Conservation (phyloP, 2,888 invertebrate species). For the Sepioteuthis lessoniana region DNA sequence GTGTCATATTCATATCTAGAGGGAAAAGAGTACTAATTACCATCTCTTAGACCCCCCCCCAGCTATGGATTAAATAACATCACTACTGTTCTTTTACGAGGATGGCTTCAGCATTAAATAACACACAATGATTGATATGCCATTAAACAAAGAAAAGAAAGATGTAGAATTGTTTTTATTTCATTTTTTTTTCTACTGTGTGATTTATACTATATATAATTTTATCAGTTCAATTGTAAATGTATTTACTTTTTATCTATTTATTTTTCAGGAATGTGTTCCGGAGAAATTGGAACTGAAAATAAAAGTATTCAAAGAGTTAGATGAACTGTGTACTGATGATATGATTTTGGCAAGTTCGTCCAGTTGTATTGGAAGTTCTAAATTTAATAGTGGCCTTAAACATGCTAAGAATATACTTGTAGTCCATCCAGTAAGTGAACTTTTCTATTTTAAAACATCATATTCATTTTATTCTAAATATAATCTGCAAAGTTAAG, state of each 20-base stretch:
- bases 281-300: slow-evolving; percentile 92
- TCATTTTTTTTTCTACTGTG: too few relatives aligned
- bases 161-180: too few relatives aligned
- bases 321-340: slow-evolving; percentile 81
- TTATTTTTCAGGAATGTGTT: slow-evolving; percentile 85
- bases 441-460: neutral
- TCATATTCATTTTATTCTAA: neutral
- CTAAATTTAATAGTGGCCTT: slow-evolving; percentile 87
- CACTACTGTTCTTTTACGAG: too few relatives aligned
- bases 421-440: slow-evolving; percentile 85
- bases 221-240: neutral
- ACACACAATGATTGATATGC: too few relatives aligned
- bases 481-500: too few relatives aligned
- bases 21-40: too few relatives aligned
- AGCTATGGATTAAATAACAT: too few relatives aligned
- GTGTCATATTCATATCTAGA: too few relatives aligned
- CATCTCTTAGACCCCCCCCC: too few relatives aligned
- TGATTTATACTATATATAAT: too few relatives aligned
- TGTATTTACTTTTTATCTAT: neutral
- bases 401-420: slow-evolving; percentile 79
- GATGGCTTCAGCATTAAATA: too few relatives aligned
- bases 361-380: slow-evolving; percentile 93
- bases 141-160: too few relatives aligned
- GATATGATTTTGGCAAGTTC: slow-evolving; percentile 87
- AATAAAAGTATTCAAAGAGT: slow-evolving; percentile 84